Conservation (phyloP, 2,888 invertebrate genomes). For the Pseudoips prasinana region DNA sequence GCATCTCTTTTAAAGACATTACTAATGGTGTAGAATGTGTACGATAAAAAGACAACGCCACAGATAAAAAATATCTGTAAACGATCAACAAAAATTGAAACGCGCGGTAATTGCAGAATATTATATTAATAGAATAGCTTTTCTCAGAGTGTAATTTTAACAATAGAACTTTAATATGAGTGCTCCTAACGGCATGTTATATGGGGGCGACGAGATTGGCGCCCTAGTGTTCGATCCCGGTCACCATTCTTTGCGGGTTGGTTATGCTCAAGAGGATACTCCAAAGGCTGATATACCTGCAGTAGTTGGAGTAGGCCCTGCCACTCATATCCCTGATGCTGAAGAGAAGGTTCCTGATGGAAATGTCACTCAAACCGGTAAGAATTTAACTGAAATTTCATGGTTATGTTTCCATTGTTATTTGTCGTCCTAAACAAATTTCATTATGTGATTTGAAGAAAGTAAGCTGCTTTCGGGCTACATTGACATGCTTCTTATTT, state of each 20-base stretch:
- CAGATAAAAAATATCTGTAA: conserved; percentile 11
- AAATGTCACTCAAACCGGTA: conserved; percentile 84
- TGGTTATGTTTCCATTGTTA: too few relatives aligned
- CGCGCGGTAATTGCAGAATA: conserved; percentile 24
- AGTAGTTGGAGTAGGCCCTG: conserved; percentile 92
- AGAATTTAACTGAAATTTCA: conserved; percentile 5
- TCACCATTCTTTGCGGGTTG: conserved; percentile 88
- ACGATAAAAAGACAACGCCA: conserved; percentile 6
- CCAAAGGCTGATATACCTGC: conserved; percentile 99
- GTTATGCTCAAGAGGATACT: conserved; percentile 99
- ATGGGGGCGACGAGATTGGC: conserved; percentile 99
- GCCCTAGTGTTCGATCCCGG: conserved; percentile 98
- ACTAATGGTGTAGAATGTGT: too few relatives aligned
- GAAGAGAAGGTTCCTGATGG: conserved; percentile 90
- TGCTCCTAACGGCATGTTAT: conserved; percentile 86
- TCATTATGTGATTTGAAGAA: too few relatives aligned
- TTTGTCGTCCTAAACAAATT: too few relatives aligned
- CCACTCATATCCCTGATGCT: conserved; percentile 85
- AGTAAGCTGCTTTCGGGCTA: too few relatives aligned
- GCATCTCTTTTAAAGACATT: too few relatives aligned
- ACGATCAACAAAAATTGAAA: conserved; percentile 25
- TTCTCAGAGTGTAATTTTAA: too few relatives aligned
- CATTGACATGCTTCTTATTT: too few relatives aligned
- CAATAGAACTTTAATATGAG: conserved; percentile 47
- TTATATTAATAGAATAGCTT: too few relatives aligned